Evolutionary conservation across 2,113 vertebrate genomes (phyloP).

Genomic region (Perca schrenkii): DNA sequence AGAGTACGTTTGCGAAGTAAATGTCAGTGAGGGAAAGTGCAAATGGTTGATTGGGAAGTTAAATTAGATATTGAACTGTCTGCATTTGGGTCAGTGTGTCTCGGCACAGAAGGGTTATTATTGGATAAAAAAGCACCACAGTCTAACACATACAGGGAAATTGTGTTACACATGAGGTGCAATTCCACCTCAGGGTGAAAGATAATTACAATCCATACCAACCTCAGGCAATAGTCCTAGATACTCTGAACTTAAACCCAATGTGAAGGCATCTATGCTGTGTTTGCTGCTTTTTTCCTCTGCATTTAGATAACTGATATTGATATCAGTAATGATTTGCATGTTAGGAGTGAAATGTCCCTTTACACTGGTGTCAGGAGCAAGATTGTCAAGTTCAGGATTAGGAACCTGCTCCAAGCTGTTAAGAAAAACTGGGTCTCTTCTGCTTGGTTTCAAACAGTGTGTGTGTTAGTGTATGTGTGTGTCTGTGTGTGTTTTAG

Average conservation of each 20-base stretch:
- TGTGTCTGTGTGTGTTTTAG: background rate
- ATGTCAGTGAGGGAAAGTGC: constrained; percentile 46
- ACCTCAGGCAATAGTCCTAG: constrained; percentile 31
- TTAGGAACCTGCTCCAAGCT: background rate
- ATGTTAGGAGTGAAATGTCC: constrained; percentile 25
- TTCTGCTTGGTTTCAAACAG: constrained; percentile 1
- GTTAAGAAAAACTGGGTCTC: background rate
- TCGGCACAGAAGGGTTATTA: constrained; percentile 12
- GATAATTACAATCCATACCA: constrained; percentile 74
- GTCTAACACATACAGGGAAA: constrained; percentile 46
- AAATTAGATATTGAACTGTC: constrained; percentile 76
- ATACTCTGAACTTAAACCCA: constrained; percentile 37
- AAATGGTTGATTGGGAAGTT: constrained; percentile 62
- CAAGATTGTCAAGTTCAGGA: background rate
- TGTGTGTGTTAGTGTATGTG: constrained; percentile 10
- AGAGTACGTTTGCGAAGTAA: constrained; percentile 22
- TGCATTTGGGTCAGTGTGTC: constrained; percentile 28
- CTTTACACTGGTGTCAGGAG: constrained; percentile 48
- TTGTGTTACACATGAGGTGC: constrained; percentile 49
- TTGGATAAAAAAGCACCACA: constrained; percentile 19
- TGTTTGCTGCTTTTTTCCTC: background rate
- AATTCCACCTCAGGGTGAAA: constrained; percentile 64
- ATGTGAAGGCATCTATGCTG: constrained; percentile 1
- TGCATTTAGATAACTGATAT: constrained; percentile 21
- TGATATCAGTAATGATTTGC: constrained; percentile 53